Conservation (phyloP, 2,113 vertebrate genomes). For the Poeciliopsis occidentalis region DNA sequence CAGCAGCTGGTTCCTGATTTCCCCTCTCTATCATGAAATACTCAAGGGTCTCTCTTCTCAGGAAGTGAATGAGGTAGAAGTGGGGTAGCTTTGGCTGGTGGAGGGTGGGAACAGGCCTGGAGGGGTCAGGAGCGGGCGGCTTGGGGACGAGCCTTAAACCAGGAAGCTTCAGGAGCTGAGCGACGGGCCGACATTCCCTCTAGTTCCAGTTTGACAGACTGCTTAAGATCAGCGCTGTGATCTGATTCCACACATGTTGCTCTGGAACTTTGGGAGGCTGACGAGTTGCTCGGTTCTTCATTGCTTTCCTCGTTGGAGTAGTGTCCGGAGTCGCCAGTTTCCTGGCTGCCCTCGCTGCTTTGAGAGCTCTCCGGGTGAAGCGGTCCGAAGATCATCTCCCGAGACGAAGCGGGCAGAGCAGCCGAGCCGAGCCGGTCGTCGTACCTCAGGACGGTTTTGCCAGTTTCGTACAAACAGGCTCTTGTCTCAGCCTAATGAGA, state of each 20-base stretch:
- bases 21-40: constrained; percentile 39
- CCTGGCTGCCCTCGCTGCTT: constrained; percentile 89
- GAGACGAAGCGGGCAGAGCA: constrained; percentile 65
- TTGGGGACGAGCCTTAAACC: constrained; percentile 13
- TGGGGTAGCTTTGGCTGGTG: constrained; percentile 31
- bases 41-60: constrained; percentile 30
- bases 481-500: constrained; percentile 75
- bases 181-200: constrained; percentile 36
- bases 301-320: constrained; percentile 91
- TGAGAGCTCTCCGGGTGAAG: constrained; percentile 87
- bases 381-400: constrained; percentile 73
- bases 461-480: constrained; percentile 83
- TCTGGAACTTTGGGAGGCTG: constrained; percentile 59
- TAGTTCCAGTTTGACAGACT: constrained; percentile 51
- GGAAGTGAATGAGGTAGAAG: constrained; percentile 56
- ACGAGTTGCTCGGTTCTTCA: constrained; percentile 78
- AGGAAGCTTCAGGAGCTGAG: constrained; percentile 13
- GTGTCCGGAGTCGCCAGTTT: constrained; percentile 91
- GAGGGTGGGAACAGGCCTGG: constrained; percentile 28
- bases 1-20: constrained; percentile 60
- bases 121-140: constrained; percentile 47
- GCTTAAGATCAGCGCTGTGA: constrained; percentile 26
- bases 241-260: constrained; percentile 37
- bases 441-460: constrained; percentile 77
- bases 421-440: constrained; percentile 67